Base-by-base conservation (phyloP, 2,797 vertebrate genomes). In the Rhinichthys osculus region DNA sequence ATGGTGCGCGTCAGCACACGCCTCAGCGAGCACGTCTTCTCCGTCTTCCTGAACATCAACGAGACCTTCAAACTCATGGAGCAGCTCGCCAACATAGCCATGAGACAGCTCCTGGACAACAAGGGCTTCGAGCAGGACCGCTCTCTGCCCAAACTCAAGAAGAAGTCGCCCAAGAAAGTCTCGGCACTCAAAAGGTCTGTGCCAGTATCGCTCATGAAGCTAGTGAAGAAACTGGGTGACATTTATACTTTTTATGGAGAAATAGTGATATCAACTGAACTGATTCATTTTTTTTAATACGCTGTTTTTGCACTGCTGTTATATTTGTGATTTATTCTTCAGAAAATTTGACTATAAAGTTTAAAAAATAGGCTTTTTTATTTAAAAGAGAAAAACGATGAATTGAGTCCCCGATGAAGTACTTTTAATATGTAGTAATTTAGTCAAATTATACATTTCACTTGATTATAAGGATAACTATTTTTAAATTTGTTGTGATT, bases 61-160 rank as follows among this genome's bases (percentile, higher is more conserved):
- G 98, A 99, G 94, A 99, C 98, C 14, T 99, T 99, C 92, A 98
- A 99, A 90, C 89, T 99, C 19, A 99, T 99, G 89, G 98, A 99
- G 85, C 98, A 99, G 94, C 97, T 99, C 84, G 98, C 98, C 88
- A 99, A 99, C 93, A 99, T 99, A 73, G 98, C 98, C 88, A 99
- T 99, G 97, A 93, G 98, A 3, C 98, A 99, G 77, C 97, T 99
- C n/a, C 93, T 99, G 87, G 98, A 99, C 93, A 99, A 99, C 81
- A 97, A 99, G 90, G 97, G 98, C 64, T 99, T 99, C 78, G 98
- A 99, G 74, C 97, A 99, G 92, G 98, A 99, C 90, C 95, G 96
- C 78, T 98, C 98, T 0, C 95, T 99, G 85, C 98, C 98, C 82
- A 99, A 97, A 88, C 95, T 99, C 88, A 99, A 98, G 91, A 98